Base-by-base conservation (phyloP, 2,113 vertebrate species). In the Nothobranchius furzeri region DNA sequence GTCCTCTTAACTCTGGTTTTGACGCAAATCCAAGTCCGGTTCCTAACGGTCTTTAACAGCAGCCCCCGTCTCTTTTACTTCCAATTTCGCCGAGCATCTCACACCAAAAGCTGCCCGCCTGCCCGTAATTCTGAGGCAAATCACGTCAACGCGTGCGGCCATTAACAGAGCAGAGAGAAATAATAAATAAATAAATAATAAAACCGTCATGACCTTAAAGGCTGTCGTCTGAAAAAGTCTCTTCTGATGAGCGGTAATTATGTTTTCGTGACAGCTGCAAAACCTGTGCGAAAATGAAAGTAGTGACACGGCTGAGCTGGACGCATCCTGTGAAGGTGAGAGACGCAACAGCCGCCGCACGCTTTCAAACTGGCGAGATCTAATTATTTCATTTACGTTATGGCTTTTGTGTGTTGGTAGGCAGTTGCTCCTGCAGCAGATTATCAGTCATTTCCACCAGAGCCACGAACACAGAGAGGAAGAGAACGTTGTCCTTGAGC, bases 401-500 rank as follows among this genome's bases (percentile, higher is more conserved):
- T 4, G 30, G 30, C 30, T 30, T 30, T 30, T 30, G 48, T 45
- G 42, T 15, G 40, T 37, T 45, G 14, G 56, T 45, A 35, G 48
- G 13, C 65, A 42, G 47, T 24, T 42, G 13, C 8, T 12, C 53
- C 65, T 55, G 60, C 72, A 63, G 64, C 60, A 68, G 64, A 75
- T 70, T 57, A 65, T 11, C 42, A 76, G 68, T 63, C 30, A 37
- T 68, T 69, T 81, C 60, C 76, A 69, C 74, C 60, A 12, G 17
- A 59, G 87, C 83, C 78, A 73, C 73, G 74, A 64, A 69, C 57
- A 37, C 8, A 48, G 53, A 82, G 62, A 70, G 46, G 58, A 50
- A 78, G 54, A 67, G 48, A 73, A 24, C 24, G 9, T 56, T 61
- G 83, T 87, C 89, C 89, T 90, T 89, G 90, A 87, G 89, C 66